These are phyloP conservation scores for Liodrosophila aerea DNA, from an alignment of 2,888 invertebrate genomes.

Conservation along the genomic window DNA sequence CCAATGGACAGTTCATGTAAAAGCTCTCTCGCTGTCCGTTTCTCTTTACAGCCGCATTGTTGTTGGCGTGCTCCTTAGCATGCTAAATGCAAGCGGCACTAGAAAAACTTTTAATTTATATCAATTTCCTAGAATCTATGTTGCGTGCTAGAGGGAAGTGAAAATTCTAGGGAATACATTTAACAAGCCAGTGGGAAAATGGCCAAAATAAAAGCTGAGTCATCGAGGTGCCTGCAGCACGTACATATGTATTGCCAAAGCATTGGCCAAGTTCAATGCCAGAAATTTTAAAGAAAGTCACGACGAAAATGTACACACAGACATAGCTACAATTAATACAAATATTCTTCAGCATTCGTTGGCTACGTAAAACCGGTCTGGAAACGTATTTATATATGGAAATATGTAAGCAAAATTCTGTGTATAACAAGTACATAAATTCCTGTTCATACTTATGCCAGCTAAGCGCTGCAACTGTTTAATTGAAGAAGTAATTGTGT, in stretches of 20 bases:
- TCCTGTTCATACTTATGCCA: not conserved
- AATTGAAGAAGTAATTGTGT: too few species aligned
- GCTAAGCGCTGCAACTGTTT: not conserved
- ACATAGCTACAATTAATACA: constrained; percentile 2
- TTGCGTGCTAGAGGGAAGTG: constrained; percentile 13
- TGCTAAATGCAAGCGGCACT: constrained; percentile 11
- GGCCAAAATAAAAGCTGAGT: constrained; percentile 19
- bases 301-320: too few species aligned
- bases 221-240: constrained; percentile 10
- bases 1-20: not conserved
- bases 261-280: constrained; percentile 28
- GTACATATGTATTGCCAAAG: constrained; percentile 26
- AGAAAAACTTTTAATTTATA: constrained; percentile 5
- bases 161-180: constrained; percentile 9
- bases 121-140: constrained; percentile 1
- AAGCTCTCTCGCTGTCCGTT: not conserved
- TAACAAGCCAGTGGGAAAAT: constrained; percentile 5
- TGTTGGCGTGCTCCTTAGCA: constrained; percentile 17
- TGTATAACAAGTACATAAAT: not conserved
- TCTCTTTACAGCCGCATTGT: too few species aligned
- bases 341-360: constrained; percentile 5
- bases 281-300: constrained; percentile 28
- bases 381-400: not conserved
- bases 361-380: constrained; percentile 38
- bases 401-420: not conserved